Evolutionary conservation across 2,888 invertebrate species (phyloP).

Genomic region (Thalpophila matura): DNA sequence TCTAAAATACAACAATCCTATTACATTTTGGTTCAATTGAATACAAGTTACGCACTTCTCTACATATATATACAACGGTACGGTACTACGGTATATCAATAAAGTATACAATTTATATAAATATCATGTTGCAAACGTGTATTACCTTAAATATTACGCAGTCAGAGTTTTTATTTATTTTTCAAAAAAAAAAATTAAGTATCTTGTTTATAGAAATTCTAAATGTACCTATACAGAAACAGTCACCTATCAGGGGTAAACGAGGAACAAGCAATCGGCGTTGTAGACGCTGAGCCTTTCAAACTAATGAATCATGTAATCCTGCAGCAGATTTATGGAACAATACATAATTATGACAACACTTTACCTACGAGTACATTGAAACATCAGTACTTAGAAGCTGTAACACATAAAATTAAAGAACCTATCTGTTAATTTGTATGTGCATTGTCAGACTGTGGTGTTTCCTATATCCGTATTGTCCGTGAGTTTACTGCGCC

Average conservation of each 20-base stretch:
- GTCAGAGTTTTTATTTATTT: too few species aligned
- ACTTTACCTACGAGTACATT: conserved; percentile 2
- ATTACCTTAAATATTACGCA: too few species aligned
- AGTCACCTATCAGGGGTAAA: neutral
- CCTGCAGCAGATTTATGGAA: neutral
- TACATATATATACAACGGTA: too few species aligned
- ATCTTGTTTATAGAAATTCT: too few species aligned
- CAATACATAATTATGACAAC: neutral
- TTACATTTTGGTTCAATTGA: too few species aligned
- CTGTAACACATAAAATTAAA: conserved; percentile 4
- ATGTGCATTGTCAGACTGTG: conserved; percentile 18
- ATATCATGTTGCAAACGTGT: too few species aligned
- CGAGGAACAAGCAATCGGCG: neutral
- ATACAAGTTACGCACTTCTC: too few species aligned
- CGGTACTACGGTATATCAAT: too few species aligned
- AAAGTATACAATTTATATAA: too few species aligned
- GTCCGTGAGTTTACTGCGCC: neutral
- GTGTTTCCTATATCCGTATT: conserved; percentile 18
- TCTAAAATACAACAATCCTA: too few species aligned
- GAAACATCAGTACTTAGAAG: conserved; percentile 30
- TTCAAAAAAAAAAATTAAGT: too few species aligned
- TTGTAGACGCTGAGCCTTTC: neutral
- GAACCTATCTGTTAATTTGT: conserved; percentile 1
- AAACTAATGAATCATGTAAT: conserved; percentile 26
- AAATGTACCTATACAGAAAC: too few species aligned